phyloP scores from a whole-genome alignment of 2,113 vertebrate species.

The Hypomesus transpacificus region DNA sequence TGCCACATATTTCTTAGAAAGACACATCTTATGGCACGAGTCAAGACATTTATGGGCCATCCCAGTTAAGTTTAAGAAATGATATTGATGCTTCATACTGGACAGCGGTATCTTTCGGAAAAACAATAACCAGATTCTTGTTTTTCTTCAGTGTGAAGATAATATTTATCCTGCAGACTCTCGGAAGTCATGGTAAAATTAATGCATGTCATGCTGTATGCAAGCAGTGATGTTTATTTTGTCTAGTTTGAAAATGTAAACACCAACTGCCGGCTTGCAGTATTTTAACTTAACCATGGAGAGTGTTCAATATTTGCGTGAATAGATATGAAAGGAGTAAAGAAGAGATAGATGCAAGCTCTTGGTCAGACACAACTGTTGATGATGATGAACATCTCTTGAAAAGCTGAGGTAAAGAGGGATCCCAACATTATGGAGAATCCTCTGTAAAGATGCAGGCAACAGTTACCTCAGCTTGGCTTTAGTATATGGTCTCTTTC shows the following conservation, averaged over 20 bases:
- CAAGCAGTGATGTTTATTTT: too few species aligned
- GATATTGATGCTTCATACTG: background rate
- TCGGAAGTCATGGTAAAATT: too few species aligned
- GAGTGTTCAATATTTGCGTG: too few species aligned
- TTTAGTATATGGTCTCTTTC: constrained; percentile 44
- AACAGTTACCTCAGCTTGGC: constrained; percentile 27
- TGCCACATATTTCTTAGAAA: constrained; percentile 24
- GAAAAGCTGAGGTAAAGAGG: constrained; percentile 22
- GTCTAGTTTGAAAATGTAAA: too few species aligned
- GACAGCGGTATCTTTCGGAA: background rate
- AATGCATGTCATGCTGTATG: too few species aligned
- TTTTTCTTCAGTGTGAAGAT: background rate
- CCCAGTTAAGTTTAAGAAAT: background rate
- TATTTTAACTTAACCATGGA: too few species aligned
- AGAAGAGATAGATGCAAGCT: too few species aligned
- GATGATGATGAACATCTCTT: constrained; percentile 4
- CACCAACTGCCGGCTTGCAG: too few species aligned
- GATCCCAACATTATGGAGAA: background rate
- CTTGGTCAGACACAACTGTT: too few species aligned
- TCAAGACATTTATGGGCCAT: background rate
- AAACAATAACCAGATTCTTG: background rate
- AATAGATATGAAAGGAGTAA: too few species aligned
- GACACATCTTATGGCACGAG: constrained; percentile 25
- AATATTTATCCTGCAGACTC: background rate
- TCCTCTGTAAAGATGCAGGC: constrained; percentile 25